Base-by-base conservation (phyloP, 2,113 vertebrate genomes). In the Pelmatolapia mariae region DNA sequence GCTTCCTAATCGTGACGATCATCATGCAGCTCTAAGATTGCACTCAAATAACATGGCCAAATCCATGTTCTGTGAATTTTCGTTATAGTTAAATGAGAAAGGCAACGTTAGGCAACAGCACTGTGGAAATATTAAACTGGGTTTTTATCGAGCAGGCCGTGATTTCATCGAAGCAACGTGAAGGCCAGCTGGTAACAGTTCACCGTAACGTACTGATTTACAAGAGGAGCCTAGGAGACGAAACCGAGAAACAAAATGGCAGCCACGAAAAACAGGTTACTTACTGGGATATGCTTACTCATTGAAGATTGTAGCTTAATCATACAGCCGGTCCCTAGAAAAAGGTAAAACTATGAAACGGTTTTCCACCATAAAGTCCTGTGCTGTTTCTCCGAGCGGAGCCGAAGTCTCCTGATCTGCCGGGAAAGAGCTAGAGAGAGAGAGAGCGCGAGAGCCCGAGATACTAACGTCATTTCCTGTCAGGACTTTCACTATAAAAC, bases 251-350 rank as follows among this genome's bases (percentile, higher is more conserved):
- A 68, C 66, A 86, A 88, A 81, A 90, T 89, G 91, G 88, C 86
- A 89, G 82, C 71, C 68, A 24, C 38, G 80, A 19, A 63, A 31
- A 18, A 45, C 12, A 3, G 6, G 36, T 91, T 29, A 99, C 98
- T 99, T 97, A 99, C 98, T 98, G 98, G 98, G 97, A 98, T 98
- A 98, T 98, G 98, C 97, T 98, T 99, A 99, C 98, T 98, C 98
- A 99, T 99, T 99, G 98, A 99, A 98, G 98, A 98, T 97, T 98
- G 98, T 98, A 98, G 97, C 98, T 97, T 98, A 97, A 99, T 98
- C 98, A 98, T 98, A 98, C 98, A 98, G 98, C 97, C 98, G 97
- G 97, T 97, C 95, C 96, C 95, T 95, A 97, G 96, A 97, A 97
- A 97, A 96, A 94, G 82, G 95, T 97, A 94, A 94, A 94, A 93